Evolutionary conservation across 1,140 invertebrate species (phyloP).

Genomic region (Bombus pyrosoma): DNA sequence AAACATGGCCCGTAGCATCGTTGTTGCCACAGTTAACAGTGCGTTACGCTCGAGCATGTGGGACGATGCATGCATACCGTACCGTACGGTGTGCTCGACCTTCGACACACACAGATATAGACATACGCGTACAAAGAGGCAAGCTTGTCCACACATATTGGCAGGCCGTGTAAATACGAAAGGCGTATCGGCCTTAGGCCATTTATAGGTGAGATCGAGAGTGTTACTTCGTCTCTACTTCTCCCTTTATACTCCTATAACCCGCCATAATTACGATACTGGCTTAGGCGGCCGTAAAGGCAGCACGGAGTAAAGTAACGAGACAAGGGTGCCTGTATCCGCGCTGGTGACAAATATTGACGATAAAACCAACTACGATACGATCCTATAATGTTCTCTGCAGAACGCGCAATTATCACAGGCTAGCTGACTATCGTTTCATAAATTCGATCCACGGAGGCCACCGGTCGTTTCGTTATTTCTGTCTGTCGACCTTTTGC

Average conservation of each 20-base stretch:
- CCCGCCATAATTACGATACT: slow-evolving; percentile 67
- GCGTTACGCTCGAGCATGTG: slow-evolving; percentile 21
- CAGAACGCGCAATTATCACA: slow-evolving; percentile 56
- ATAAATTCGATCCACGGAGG: slow-evolving; percentile 10
- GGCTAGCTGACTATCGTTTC: neutral
- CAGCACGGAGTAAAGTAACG: slow-evolving; percentile 45
- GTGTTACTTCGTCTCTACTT: slow-evolving; percentile 33
- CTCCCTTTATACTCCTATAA: slow-evolving; percentile 67
- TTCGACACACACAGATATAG: neutral
- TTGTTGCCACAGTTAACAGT: slow-evolving; percentile 34
- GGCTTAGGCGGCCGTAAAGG: slow-evolving; percentile 54
- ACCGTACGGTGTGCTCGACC: neutral
- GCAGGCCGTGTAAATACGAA: slow-evolving; percentile 38
- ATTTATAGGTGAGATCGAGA: slow-evolving; percentile 58
- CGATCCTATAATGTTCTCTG: slow-evolving; percentile 17
- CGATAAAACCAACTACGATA: slow-evolving; percentile 58
- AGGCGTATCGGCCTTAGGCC: slow-evolving; percentile 28
- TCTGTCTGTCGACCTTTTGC: neutral
- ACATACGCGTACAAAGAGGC: too few relatives aligned
- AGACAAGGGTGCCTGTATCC: slow-evolving; percentile 40
- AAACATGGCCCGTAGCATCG: slow-evolving; percentile 22
- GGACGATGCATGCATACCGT: neutral
- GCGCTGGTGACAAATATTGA: slow-evolving; percentile 60
- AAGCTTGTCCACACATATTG: neutral
- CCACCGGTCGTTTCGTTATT: neutral